Percentiles rank a stretch among this genome's conserved stretches.
These are phyloP conservation scores for Ceratosolen solmsi DNA, from an alignment of 1,140 invertebrate genomes.

Conservation along the genomic window DNA sequence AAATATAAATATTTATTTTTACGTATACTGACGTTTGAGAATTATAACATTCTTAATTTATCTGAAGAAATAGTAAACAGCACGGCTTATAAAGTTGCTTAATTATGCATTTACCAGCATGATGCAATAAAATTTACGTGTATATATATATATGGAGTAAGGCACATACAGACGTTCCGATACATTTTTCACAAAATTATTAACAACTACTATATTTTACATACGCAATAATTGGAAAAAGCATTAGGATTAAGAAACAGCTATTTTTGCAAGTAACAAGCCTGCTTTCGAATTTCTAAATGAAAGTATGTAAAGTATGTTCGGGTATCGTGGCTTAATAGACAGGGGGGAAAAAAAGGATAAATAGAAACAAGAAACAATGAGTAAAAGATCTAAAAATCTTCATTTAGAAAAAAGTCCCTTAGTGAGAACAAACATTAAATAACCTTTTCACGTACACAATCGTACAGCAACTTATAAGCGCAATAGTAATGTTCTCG, in stretches of 20 bases:
- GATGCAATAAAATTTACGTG: constrained; percentile 6
- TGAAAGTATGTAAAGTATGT: too few relatives aligned
- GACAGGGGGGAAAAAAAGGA: too few relatives aligned
- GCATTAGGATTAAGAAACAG: too few relatives aligned
- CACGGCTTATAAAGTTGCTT: not conserved
- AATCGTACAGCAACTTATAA: not conserved
- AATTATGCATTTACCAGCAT: not conserved
- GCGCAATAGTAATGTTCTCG: not conserved
- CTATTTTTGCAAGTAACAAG: too few relatives aligned
- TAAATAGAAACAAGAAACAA: too few relatives aligned
- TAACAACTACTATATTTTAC: too few relatives aligned
- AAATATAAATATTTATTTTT: not conserved
- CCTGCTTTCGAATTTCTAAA: too few relatives aligned
- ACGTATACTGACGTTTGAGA: not conserved
- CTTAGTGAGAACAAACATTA: not conserved
- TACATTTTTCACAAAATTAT: constrained; percentile 1
- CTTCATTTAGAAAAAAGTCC: not conserved
- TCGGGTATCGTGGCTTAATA: too few relatives aligned
- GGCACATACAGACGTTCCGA: constrained; percentile 26
- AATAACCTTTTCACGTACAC: not conserved
- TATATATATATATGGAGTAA: not conserved
- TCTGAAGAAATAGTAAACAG: too few relatives aligned
- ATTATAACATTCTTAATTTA: not conserved
- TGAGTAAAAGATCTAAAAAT: not conserved
- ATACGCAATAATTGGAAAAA: too few relatives aligned